Evolutionary conservation across 1,140 invertebrate species (phyloP).

Genomic region (Pristionchus pacificus): DNA sequence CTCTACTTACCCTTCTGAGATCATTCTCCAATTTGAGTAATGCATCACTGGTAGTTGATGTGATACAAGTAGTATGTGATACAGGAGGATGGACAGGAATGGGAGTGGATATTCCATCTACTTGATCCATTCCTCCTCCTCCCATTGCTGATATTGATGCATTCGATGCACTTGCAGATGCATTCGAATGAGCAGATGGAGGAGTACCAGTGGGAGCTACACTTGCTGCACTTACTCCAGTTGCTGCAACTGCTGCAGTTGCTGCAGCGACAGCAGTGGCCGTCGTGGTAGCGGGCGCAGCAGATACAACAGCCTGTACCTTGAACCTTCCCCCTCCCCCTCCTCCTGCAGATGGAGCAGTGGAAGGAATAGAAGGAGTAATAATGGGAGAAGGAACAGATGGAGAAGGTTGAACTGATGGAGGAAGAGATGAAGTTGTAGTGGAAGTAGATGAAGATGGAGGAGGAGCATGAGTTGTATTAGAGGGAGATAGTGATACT

Average conservation of each 20-base stretch:
- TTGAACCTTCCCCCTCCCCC: too few species aligned
- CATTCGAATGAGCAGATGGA: slow-evolving; percentile 2
- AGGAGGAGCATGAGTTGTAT: not conserved
- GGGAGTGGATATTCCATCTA: not conserved
- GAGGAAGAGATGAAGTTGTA: slow-evolving; percentile 20
- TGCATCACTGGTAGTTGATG: slow-evolving; percentile 13
- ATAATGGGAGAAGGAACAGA: slow-evolving; percentile 14
- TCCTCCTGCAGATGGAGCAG: slow-evolving; percentile 16
- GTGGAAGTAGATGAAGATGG: slow-evolving; percentile 1
- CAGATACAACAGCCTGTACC: not conserved
- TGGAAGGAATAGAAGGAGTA: slow-evolving; percentile 11
- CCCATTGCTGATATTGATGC: not conserved
- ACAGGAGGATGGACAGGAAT: slow-evolving; percentile 2
- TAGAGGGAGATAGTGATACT: slow-evolving; percentile 8
- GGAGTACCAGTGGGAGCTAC: slow-evolving; percentile 2
- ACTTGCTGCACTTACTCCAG: not conserved
- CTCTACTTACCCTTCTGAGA: slow-evolving; percentile 20
- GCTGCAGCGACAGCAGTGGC: slow-evolving; percentile 24
- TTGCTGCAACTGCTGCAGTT: slow-evolving; percentile 19
- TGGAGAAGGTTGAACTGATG: slow-evolving; percentile 15
- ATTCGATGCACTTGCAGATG: slow-evolving; percentile 11
- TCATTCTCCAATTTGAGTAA: slow-evolving; percentile 18
- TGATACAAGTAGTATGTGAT: not conserved
- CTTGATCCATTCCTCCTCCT: not conserved
- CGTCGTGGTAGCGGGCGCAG: not conserved